These are phyloP conservation scores for Dipodomys merriami DNA, from an alignment of 2,113 vertebrate genomes.

Conservation along the genomic window DNA sequence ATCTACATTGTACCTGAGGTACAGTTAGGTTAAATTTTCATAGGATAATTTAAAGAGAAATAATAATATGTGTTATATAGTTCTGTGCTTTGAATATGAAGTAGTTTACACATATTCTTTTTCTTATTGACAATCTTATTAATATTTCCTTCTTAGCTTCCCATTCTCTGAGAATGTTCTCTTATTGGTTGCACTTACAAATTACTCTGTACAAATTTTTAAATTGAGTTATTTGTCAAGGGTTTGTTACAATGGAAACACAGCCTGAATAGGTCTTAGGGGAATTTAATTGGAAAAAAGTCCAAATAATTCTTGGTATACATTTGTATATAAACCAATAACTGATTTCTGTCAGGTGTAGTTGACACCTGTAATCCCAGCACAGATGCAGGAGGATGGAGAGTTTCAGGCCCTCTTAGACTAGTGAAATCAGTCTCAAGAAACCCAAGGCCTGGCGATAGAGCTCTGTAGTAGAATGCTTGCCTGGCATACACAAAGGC, in stretches of 20 bases:
- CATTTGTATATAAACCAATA: constrained; percentile 40
- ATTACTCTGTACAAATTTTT: neutral
- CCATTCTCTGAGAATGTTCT: neutral
- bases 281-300: constrained; percentile 30
- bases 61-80: no score
- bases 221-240: neutral
- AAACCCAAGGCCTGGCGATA: no score
- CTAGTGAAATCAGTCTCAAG: no score
- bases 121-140: neutral
- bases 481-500: neutral
- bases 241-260: neutral
- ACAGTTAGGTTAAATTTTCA: neutral
- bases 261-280: neutral
- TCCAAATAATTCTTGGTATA: neutral
- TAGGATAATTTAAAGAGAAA: neutral
- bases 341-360: neutral
- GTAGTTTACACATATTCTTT: neutral
- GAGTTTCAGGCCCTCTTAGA: neutral
- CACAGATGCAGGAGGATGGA: neutral
- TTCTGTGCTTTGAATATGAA: constrained; percentile 1
- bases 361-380: neutral
- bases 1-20: no score
- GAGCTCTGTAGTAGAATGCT: neutral
- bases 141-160: neutral
- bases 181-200: neutral